phyloP scores from a whole-genome alignment of 2,888 invertebrate species.

The Meliscaeva auricollis region DNA sequence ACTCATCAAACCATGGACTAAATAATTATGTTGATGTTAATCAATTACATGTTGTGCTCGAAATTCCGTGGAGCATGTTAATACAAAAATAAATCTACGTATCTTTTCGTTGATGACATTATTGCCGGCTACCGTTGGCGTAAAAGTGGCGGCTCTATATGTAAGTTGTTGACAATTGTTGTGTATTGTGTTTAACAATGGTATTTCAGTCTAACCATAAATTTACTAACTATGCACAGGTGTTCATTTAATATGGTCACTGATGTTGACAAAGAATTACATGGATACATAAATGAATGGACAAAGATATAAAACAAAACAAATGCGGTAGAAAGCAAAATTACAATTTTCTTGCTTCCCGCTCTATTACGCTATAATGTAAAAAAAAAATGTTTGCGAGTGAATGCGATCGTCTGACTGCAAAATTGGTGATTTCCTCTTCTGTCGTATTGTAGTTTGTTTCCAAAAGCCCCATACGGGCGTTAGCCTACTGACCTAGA shows the following conservation, averaged over 20 bases:
- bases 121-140: no score
- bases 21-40: slow-evolving; percentile 18
- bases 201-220: no score
- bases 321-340: slow-evolving; percentile 59
- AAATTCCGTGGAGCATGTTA: slow-evolving; percentile 16
- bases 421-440: slow-evolving; percentile 57
- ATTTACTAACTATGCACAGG: neutral
- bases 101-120: no score
- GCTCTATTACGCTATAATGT: slow-evolving; percentile 19
- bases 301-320: neutral
- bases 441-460: neutral
- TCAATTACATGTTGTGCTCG: slow-evolving; percentile 19
- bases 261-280: slow-evolving; percentile 44
- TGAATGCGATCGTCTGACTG: slow-evolving; percentile 43
- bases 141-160: no score
- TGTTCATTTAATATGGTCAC: neutral
- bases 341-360: slow-evolving; percentile 42
- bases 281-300: neutral
- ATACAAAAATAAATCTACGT: neutral
- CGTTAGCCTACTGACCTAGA: slow-evolving; percentile 71
- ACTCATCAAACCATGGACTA: slow-evolving; percentile 25
- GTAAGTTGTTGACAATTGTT: no score
- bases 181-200: no score
- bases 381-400: slow-evolving; percentile 11
- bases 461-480: slow-evolving; percentile 17